Evolutionary conservation across 2,888 invertebrate species (phyloP), one percentile per base, ranked within the genome.

Genomic region (Serrognathus titanus): DNA sequence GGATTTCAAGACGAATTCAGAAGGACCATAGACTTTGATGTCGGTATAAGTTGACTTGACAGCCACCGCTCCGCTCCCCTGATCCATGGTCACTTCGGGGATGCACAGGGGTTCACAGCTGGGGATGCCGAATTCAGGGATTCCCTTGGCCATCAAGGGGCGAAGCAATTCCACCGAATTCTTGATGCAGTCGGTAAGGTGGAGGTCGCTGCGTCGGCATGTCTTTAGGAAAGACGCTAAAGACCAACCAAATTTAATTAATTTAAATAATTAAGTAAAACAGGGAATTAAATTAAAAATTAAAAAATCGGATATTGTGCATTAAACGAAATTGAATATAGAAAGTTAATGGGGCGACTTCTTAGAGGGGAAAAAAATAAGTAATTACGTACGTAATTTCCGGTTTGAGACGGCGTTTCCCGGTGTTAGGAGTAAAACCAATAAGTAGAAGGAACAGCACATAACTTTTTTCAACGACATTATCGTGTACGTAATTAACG

Each of bases 41-140:
- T 87, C 80, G 36, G 75, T 80, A 69, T 83, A 88, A 11, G 77
- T 79, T 3, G 86, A 85, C 52, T 77, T 79, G 3, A 87, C 76
- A 2, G 82, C 77, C 36, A 87, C 82, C 1, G 86, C 81, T 0
- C 86, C 87, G 1, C 82, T 76, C 1, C 83, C 80, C 71, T 86
- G 85, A 69, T 82, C 81, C 45, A 87, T 80, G 0, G 82, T 78
- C n/a, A 87, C 75, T 55, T 84, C 79, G 0, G 86, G 83, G 3
- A 88, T 79, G 5, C 76, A 48, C 12, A 88, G 75, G 0, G 87
- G 88, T 66, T 88, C 88, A 61, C 85, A 85, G 37, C 84, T 78
- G 8, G 88, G 87, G 31, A 88, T 82, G 9, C 80, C 80, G 57
- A 83, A 82, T 64, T 83, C 81, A 1, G 84, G 83, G 13, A 88